These are phyloP conservation scores for Thamnaconus septentrionalis DNA, from an alignment of 2,113 vertebrate species.

Conservation along the genomic window DNA sequence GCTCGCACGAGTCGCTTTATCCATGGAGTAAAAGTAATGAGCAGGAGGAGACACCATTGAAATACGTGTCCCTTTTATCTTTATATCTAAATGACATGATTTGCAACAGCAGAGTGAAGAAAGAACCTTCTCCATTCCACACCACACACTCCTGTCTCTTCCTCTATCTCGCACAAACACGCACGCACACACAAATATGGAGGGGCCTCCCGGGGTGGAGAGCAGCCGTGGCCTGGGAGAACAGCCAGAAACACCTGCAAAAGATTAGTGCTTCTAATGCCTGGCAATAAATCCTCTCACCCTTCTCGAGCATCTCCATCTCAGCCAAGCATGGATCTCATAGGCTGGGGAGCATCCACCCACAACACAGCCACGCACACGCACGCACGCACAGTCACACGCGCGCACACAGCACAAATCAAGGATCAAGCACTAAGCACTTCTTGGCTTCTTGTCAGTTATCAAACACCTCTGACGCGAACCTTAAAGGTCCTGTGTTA, in stretches of 20 bases:
- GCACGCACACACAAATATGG: slow-evolving; percentile 39
- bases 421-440: slow-evolving; percentile 7
- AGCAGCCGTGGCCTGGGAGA: slow-evolving; percentile 61
- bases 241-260: slow-evolving; percentile 83
- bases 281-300: slow-evolving; percentile 78
- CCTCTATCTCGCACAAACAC: slow-evolving; percentile 7
- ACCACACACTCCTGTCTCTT: slow-evolving; percentile 22
- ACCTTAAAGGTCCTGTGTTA: too few species aligned
- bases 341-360: slow-evolving; percentile 34
- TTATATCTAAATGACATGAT: slow-evolving; percentile 35
- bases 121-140: slow-evolving; percentile 15
- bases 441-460: neutral
- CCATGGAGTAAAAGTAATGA: slow-evolving; percentile 9
- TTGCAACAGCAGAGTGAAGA: slow-evolving; percentile 12
- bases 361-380: slow-evolving; percentile 1
- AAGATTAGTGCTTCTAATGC: slow-evolving; percentile 81
- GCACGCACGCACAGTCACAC: too few species aligned
- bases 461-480: neutral
- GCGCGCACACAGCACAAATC: neutral
- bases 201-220: slow-evolving; percentile 67
- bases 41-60: slow-evolving; percentile 3
- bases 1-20: too few species aligned
- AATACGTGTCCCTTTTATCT: slow-evolving; percentile 26
- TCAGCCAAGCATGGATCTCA: slow-evolving; percentile 33
- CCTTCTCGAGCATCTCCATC: slow-evolving; percentile 63